Conservation (phyloP, 2,888 invertebrate species). For the Ophion slaviceki region DNA sequence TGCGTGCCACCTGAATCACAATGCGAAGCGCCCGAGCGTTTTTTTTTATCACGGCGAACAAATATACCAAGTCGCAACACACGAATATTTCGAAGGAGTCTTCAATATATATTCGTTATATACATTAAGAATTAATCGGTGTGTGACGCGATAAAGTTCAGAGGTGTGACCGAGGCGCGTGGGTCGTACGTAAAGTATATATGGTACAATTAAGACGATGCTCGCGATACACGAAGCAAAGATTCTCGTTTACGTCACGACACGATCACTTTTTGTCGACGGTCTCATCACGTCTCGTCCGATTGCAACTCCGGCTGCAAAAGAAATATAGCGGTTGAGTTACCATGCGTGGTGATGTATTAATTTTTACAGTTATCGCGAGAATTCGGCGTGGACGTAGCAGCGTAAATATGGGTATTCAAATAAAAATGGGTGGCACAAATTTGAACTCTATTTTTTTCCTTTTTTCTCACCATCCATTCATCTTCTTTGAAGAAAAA, state of each 20-base stretch:
- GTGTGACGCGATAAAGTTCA: too few species aligned
- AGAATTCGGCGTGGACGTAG: background rate
- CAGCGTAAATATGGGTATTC: too few species aligned
- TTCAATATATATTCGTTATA: conserved; percentile 15
- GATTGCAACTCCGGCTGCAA: conserved; percentile 79
- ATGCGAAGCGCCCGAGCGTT: conserved; percentile 65
- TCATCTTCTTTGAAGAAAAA: too few species aligned
- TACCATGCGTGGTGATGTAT: background rate
- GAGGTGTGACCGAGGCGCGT: background rate
- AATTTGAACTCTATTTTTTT: too few species aligned
- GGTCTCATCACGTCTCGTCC: conserved; percentile 73
- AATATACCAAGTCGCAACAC: background rate
- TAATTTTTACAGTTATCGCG: background rate
- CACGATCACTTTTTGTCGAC: conserved; percentile 24
- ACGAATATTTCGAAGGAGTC: background rate
- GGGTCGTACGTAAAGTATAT: background rate
- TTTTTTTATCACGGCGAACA: background rate
- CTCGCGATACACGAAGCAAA: conserved; percentile 52
- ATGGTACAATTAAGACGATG: background rate
- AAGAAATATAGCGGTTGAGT: conserved; percentile 21
- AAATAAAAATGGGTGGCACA: too few species aligned
- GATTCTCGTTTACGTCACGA: conserved; percentile 24
- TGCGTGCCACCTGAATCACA: conserved; percentile 57
- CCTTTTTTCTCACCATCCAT: too few species aligned
- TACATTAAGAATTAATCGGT: background rate